Evolutionary conservation across 2,113 vertebrate genomes (phyloP), one percentile per base, ranked within the genome.

Genomic region (Gracilinanus agilis): DNA sequence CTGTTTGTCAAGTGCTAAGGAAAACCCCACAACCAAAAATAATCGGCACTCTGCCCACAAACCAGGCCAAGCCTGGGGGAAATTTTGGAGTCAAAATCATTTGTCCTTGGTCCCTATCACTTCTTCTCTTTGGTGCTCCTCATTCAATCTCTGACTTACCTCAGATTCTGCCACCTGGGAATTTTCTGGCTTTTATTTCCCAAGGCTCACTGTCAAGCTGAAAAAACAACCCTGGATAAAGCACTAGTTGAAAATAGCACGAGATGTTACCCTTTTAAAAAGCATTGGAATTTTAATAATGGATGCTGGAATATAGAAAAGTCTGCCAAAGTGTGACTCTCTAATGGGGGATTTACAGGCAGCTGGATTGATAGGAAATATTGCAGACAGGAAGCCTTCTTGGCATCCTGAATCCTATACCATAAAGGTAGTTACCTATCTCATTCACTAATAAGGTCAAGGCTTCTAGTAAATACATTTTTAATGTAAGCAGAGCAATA

Each of bases 31-130:
- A 3, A 44, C 23, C 0, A 10, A 53, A 34, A 55, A 0, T 23
- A 7, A 12, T 40, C 44, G 29, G 49, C n/a, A 83, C 25, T 5
- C 56, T 34, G 23, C 27, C 5, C 1, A 0, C 1, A 49, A 13
- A 0, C 3, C 0, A 1, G 44, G 55, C 44, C 6, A 24, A 7
- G 1, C 6, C 0, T 8, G 44, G 44, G 49, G 55, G 40, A 75
- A 11, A 6, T 1, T 6, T 23, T 8, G 24, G 5, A 0, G 16
- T 29, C 13, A 9, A 7, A 55, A 7, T n/a, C 1, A 1, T 21
- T 88, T 12, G 23, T 75, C 54, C n/a, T 13, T 9, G 1, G 29
- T 9, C 55, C 19, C n/a, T 61, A 40, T 24, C 0, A 0, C 11
- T 5, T 27, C 92, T 25, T 34, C n/a, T 83, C 40, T 75, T 83